Base-by-base conservation (phyloP, 2,888 invertebrate genomes). In the Apocheima hispidaria region DNA sequence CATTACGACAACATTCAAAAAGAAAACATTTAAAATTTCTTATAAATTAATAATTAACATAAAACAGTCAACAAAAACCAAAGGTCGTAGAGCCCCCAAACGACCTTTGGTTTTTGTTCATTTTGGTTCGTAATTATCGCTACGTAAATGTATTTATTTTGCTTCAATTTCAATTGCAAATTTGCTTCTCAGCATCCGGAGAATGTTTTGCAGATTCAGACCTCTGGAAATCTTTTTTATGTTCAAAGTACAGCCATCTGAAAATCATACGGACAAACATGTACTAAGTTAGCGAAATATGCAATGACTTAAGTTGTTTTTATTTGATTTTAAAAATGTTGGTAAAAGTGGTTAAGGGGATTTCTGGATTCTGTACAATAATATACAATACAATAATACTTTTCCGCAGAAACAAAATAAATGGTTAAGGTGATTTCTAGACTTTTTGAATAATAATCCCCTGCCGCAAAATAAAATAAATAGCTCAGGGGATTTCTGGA, bases 201-300 rank as follows among this genome's bases (percentile, higher is more conserved):
- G 46, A 33, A 38, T 30, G 28, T 38, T 62, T 63, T 2, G 43
- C 46, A 9, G 61, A 35, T 23, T 65, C 63, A 7, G 53, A 56
- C 14, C 53, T 60, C 53, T 69, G 71, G 57, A 56, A 74, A 67
- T 87, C 86, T 63, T 87, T 81, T 49, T 79, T 82, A 53, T 86
- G 83, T 74, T 87, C 84, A 58, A 80, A 79, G 60, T 84, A 87
- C 65, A 87, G 73, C 87, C 87, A 87, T 56, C 87, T 87, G 86
- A 44, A 83, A 84, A 49, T 20, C 33, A 54, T 44, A 26, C 14
- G 4, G 26, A 16, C 14, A 14, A n/a, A 6, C 4, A 26, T 10
- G 5, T 2, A 40, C 2, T 7, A 21, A 4, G 10, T 30, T n/a
- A n/a, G n/a, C n/a, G n/a, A n/a, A n/a, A n/a, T n/a, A n/a, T n/a